Evolutionary conservation across 2,888 invertebrate species (phyloP).

Genomic region (Agrotis ipsilon): DNA sequence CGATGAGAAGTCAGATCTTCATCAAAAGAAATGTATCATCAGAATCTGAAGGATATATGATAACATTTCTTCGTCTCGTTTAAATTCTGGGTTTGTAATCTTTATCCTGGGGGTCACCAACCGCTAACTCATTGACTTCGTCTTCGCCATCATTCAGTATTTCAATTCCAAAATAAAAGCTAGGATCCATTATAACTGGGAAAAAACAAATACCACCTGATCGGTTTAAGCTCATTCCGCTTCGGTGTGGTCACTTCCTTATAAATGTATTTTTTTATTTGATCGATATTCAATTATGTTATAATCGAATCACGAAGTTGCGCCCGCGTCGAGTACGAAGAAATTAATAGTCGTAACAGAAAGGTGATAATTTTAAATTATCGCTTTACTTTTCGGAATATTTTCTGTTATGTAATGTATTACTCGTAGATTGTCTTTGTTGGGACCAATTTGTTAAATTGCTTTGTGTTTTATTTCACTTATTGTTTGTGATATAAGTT

Average conservation of each 20-base stretch:
- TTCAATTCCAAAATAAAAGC: too few species aligned
- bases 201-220: too few species aligned
- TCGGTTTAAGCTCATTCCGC: background rate
- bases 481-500: slow-evolving; percentile 40
- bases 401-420: slow-evolving; percentile 48
- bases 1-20: too few species aligned
- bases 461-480: slow-evolving; percentile 45
- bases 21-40: too few species aligned
- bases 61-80: too few species aligned
- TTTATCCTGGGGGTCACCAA: too few species aligned
- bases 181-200: too few species aligned
- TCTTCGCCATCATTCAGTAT: too few species aligned
- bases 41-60: too few species aligned
- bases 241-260: background rate
- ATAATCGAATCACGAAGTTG: slow-evolving; percentile 42
- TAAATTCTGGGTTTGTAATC: too few species aligned
- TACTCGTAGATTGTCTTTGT: slow-evolving; percentile 24
- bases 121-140: too few species aligned
- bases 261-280: slow-evolving; percentile 35
- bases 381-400: slow-evolving; percentile 23
- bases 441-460: slow-evolving; percentile 56
- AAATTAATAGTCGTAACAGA: slow-evolving; percentile 57
- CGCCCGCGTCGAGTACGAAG: slow-evolving; percentile 9
- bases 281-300: slow-evolving; percentile 59
- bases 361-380: slow-evolving; percentile 56